Conservation (phyloP, 2,888 invertebrate species). For the Oscheius sp. region DNA sequence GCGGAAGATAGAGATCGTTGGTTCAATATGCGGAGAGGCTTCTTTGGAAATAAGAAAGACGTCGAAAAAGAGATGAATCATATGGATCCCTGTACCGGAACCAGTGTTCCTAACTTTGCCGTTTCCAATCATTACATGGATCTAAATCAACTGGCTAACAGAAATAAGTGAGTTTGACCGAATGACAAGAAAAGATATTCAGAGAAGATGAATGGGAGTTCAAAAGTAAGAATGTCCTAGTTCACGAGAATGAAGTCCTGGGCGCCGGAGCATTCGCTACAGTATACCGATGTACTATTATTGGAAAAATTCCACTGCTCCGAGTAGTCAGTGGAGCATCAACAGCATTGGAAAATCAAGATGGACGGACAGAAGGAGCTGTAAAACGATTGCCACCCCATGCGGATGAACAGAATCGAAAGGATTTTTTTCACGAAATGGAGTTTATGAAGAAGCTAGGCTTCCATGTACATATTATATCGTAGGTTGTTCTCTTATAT, state of each 20-base stretch:
- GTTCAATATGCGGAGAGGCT: neutral
- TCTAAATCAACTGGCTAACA: conserved; percentile 41
- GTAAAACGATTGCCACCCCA: conserved; percentile 60
- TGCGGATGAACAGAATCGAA: conserved; percentile 53
- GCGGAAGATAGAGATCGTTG: neutral
- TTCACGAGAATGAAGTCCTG: conserved; percentile 54
- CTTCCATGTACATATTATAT: conserved; percentile 55
- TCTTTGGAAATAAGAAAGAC: neutral
- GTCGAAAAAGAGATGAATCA: neutral
- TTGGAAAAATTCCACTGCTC: conserved; percentile 49
- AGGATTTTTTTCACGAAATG: conserved; percentile 62
- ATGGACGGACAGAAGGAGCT: conserved; percentile 51
- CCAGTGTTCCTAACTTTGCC: conserved; percentile 30
- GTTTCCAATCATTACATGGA: conserved; percentile 52
- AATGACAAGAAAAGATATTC: conserved; percentile 17
- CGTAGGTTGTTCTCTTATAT: conserved; percentile 11
- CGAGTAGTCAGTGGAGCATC: conserved; percentile 38
- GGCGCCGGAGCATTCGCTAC: conserved; percentile 63
- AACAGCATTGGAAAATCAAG: conserved; percentile 37
- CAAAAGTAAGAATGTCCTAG: conserved; percentile 42
- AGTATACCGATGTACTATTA: conserved; percentile 56
- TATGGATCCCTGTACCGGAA: neutral
- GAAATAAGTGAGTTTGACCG: conserved; percentile 21
- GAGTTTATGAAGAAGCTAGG: conserved; percentile 63
- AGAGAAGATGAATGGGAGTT: conserved; percentile 61